A percentile compares a stretch with the other conserved stretches of the same genome.
Conservation (phyloP, 2,113 vertebrate genomes). For the Takifugu flavidus region DNA sequence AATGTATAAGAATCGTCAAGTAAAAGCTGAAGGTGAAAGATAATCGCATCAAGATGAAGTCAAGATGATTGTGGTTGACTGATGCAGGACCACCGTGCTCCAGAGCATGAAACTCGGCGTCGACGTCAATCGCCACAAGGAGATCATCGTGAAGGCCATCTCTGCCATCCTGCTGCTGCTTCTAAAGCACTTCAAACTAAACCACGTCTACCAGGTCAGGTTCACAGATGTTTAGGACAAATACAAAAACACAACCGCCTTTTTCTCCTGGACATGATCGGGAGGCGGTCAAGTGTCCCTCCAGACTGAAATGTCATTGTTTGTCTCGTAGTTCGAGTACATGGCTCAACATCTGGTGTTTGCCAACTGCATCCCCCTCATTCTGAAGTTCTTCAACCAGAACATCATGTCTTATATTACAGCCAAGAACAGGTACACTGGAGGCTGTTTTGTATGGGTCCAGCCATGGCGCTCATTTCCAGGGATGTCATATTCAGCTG, state of each 20-base stretch:
- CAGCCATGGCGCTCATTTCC: background rate
- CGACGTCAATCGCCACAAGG: conserved; percentile 96
- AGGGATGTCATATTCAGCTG: background rate
- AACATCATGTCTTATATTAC: conserved; percentile 99
- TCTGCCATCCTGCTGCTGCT: conserved; percentile 92
- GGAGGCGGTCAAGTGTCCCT: background rate
- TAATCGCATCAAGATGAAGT: background rate
- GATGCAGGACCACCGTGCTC: conserved; percentile 87
- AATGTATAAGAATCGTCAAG: background rate
- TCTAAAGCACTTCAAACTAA: conserved; percentile 96
- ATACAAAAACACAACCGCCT: background rate
- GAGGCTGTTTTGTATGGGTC: background rate
- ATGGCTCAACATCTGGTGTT: conserved; percentile 99
- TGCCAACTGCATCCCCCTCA: conserved; percentile 97
- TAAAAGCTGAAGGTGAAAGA: background rate
- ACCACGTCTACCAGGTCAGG: conserved; percentile 90
- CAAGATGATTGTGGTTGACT: conserved; percentile 23
- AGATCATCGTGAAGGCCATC: conserved; percentile 97
- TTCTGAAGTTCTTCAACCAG: conserved; percentile 99
- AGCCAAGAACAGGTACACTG: conserved; percentile 91
- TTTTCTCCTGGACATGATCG: background rate
- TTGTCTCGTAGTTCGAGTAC: conserved; percentile 86
- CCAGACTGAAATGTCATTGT: conserved; percentile 3
- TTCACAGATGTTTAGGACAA: no score
- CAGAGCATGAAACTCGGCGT: conserved; percentile 99